Base-by-base conservation (phyloP, 1,140 invertebrate genomes). In the Drosophila kurseongensis region DNA sequence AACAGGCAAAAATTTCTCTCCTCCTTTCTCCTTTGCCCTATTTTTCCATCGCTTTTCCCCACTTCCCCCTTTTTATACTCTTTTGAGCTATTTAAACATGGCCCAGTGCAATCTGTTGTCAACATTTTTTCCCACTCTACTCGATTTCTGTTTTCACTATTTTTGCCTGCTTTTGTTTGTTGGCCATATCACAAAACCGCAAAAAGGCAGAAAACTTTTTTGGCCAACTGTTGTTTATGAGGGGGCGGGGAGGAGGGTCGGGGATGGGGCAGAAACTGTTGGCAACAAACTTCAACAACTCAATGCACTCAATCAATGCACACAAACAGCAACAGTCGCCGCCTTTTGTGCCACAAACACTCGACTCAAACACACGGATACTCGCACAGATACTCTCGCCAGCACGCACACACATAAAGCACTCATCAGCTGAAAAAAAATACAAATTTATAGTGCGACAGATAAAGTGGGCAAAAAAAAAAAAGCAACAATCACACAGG, bases 301-400 rank as follows among this genome's bases (percentile, higher is more conserved):
- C 83, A 88, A 88, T 88, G 83, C 84, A 88, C 83, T 89, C 83
- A 88, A 88, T 88, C 83, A 88, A 84, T 88, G 84, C 80, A 80
- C 75, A 79, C 83, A 79, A 72, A 72, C 65, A 50, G 44, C 61
- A 75, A 55, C 58, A 69, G 65, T 56, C 48, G 71, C 51, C 75
- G 75, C 79, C 82, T 88, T 86, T 88, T 88, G 79, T 88, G 76
- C 44, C 83, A 18, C 74, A 79, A 86, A 83, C 82, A 86, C 82
- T 88, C 79, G 66, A 66, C 72, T 78, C 82, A 78, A 62, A 78
- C 45, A 36, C 82, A 80, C 80, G 79, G 75, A 84, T 29, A 74
- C 44, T 23, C 45, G 32, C 81, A 80, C 80, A 84, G 75, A 85
- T 38, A 74, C 36, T 27, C 23, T 16, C 47, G n/a, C 51, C 23